Evolutionary conservation across 2,888 invertebrate species (phyloP).

Genomic region (Dermolepida albohirtum): DNA sequence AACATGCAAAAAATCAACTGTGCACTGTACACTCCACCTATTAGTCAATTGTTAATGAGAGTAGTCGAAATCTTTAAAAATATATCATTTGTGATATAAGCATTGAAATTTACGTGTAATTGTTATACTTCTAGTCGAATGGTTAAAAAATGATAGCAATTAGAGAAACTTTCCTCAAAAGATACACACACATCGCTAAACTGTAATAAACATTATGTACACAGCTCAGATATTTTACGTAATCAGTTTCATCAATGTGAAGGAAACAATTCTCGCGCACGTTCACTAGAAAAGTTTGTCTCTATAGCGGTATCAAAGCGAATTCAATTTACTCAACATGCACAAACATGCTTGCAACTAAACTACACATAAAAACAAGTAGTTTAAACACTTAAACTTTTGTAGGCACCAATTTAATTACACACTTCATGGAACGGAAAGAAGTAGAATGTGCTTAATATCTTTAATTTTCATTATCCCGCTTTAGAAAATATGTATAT

Average conservation of each 20-base stretch:
- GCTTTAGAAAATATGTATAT: too few relatives aligned
- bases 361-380: conserved; percentile 26
- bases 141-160: too few relatives aligned
- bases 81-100: too few relatives aligned
- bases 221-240: background rate
- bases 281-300: conserved; percentile 18
- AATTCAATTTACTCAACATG: conserved; percentile 34
- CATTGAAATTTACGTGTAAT: too few relatives aligned
- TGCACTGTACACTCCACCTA: too few relatives aligned
- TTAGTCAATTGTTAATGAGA: too few relatives aligned
- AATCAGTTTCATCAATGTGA: conserved; percentile 19
- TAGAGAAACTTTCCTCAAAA: background rate
- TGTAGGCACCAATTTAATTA: conserved; percentile 27
- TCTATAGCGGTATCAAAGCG: conserved; percentile 15
- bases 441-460: background rate
- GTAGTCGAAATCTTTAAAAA: too few relatives aligned
- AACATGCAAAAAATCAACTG: too few relatives aligned
- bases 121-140: too few relatives aligned
- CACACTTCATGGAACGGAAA: conserved; percentile 18
- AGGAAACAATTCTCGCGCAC: conserved; percentile 11
- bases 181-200: too few relatives aligned
- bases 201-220: too few relatives aligned
- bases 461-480: too few relatives aligned
- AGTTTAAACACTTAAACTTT: conserved; percentile 32
- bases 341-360: conserved; percentile 26